Evolutionary conservation across 2,888 invertebrate genomes (phyloP).

Genomic region (Lissocephala sabroskyi): DNA sequence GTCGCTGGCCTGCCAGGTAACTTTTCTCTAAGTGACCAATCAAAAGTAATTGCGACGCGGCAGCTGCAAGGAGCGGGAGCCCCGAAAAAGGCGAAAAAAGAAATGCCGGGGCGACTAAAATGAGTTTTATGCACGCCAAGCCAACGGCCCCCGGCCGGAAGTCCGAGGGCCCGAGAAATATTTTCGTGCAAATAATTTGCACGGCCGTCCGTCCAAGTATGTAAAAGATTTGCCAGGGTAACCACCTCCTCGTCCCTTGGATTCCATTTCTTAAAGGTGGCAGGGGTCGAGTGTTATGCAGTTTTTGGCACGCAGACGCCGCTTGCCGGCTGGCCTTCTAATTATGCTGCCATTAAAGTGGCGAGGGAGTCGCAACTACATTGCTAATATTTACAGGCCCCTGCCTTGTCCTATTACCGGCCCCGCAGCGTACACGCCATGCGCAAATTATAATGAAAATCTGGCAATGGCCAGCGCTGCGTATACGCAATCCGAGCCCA

Average conservation of each 20-base stretch:
- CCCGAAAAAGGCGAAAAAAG: not conserved
- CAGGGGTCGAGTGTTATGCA: too few relatives aligned
- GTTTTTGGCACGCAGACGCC: conserved; percentile 14
- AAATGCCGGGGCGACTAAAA: conserved; percentile 29
- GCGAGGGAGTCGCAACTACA: conserved; percentile 10
- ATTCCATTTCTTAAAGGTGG: too few relatives aligned
- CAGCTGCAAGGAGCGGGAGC: too few relatives aligned
- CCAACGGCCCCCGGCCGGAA: conserved; percentile 39
- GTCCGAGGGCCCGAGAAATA: conserved; percentile 37
- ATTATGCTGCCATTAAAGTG: conserved; percentile 55
- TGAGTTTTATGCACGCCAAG: conserved; percentile 54
- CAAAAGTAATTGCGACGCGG: conserved; percentile 48
- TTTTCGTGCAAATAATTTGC: conserved; percentile 64
- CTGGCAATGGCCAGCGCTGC: conserved; percentile 29
- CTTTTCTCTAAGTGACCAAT: conserved; percentile 50
- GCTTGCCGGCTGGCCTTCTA: conserved; percentile 25
- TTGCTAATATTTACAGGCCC: conserved; percentile 34
- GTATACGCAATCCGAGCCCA: conserved; percentile 61
- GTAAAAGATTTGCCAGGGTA: conserved; percentile 34
- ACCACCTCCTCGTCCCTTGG: too few relatives aligned
- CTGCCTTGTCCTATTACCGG: too few relatives aligned
- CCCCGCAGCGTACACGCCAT: conserved; percentile 36
- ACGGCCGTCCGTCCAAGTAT: conserved; percentile 51
- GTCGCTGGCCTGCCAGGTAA: too few relatives aligned
- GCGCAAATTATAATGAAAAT: conserved; percentile 53